Percentiles rank a stretch among this genome's conserved stretches.
Conservation (phyloP, 53 echinoderm and acorn worm species). For the Temnopleurus reevesii region DNA sequence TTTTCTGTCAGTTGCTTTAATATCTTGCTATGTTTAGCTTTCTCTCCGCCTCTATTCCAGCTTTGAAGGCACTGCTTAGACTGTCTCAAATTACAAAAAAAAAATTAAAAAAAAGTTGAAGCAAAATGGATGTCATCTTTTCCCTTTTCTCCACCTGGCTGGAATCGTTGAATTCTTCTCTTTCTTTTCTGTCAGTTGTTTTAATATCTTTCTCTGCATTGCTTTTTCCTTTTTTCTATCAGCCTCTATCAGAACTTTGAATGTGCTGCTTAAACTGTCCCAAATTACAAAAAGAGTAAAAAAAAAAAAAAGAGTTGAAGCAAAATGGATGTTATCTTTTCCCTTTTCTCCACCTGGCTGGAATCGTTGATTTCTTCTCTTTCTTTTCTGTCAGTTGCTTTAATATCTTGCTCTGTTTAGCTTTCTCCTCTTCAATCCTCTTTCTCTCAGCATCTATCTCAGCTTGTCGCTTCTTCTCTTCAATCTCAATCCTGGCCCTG, state of each 20-base stretch:
- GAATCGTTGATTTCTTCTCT: slow-evolving; percentile 55
- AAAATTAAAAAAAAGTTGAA: too few species aligned
- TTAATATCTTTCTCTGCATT: neutral
- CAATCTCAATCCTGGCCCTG: slow-evolving; percentile 43
- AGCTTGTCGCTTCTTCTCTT: slow-evolving; percentile 48
- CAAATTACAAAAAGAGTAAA: too few species aligned
- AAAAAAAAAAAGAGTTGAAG: too few species aligned
- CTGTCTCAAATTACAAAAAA: too few species aligned
- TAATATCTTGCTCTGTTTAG: slow-evolving; percentile 43
- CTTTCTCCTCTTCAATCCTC: slow-evolving; percentile 54
- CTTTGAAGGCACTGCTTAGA: too few species aligned
- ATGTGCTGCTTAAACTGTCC: too few species aligned
- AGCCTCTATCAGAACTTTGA: too few species aligned
- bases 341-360: slow-evolving; percentile 28
- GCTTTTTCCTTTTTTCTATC: neutral
- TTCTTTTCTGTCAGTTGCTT: slow-evolving; percentile 70
- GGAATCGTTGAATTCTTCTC: too few species aligned
- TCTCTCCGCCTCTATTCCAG: too few species aligned
- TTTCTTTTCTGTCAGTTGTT: neutral
- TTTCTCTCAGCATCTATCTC: slow-evolving; percentile 46
- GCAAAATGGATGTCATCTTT: neutral
- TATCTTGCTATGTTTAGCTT: neutral
- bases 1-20: too few species aligned
- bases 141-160: neutral
- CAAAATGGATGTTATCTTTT: slow-evolving; percentile 23